Evolutionary conservation across 2,113 vertebrate genomes (phyloP).

Genomic region (Scomber japonicus): DNA sequence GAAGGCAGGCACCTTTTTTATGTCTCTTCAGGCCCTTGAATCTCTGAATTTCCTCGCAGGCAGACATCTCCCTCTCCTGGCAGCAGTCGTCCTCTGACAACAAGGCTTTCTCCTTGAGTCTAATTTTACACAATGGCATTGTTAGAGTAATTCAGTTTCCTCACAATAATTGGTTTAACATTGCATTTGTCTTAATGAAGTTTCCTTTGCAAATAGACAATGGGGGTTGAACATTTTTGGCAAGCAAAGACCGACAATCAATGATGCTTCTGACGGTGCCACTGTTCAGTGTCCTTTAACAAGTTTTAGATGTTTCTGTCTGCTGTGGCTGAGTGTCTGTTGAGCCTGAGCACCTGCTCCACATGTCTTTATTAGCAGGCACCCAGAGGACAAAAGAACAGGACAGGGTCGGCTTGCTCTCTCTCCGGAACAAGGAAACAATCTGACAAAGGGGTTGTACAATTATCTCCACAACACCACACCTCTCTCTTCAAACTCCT

Average conservation of each 20-base stretch:
- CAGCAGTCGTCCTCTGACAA: not conserved
- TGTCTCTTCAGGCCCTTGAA: not conserved
- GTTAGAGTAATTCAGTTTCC: not conserved
- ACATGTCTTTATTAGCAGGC: not conserved
- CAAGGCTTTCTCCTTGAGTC: not conserved
- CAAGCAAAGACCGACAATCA: not conserved
- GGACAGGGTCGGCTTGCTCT: not conserved
- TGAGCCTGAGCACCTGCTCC: not conserved
- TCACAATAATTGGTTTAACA: not conserved
- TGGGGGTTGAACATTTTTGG: too few relatives aligned
- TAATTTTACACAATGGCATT: not conserved
- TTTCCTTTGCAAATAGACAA: constrained; percentile 11
- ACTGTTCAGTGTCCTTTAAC: not conserved
- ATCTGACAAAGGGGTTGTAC: constrained; percentile 17
- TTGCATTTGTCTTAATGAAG: constrained; percentile 29
- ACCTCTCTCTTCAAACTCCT: too few relatives aligned
- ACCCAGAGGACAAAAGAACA: not conserved
- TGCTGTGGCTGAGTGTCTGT: not conserved
- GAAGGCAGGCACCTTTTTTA: not conserved
- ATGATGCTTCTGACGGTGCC: not conserved
- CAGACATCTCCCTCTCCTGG: constrained; percentile 71
- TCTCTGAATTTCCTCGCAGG: not conserved
- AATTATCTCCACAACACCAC: not conserved
- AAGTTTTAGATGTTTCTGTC: not conserved
- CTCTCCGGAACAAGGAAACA: not conserved